Evolutionary conservation across 2,113 vertebrate genomes (phyloP).

Genomic region (Pomatostomus ruficeps): DNA sequence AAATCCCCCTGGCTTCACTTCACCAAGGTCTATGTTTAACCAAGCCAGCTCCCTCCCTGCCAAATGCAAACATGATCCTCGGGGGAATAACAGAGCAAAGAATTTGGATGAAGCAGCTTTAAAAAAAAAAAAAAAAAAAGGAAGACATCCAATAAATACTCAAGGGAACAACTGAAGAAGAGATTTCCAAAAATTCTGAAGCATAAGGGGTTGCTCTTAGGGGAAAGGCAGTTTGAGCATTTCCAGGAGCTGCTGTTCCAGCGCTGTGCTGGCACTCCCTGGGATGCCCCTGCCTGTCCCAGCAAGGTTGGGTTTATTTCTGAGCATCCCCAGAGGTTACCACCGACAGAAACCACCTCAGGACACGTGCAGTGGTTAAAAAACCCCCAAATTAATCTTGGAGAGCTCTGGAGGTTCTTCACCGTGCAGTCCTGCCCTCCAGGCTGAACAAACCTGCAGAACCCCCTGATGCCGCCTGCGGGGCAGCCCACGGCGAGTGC

Average conservation of each 20-base stretch:
- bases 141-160: constrained; percentile 1
- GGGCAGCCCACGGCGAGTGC: accelerated
- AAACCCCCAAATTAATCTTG: neutral
- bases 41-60: neutral
- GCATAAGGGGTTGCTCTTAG: neutral
- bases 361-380: neutral
- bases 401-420: neutral
- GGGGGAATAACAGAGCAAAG: neutral
- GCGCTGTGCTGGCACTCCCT: neutral
- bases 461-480: accelerated
- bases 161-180: neutral
- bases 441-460: neutral
- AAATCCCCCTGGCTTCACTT: neutral
- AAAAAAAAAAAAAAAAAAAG: neutral
- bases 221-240: neutral
- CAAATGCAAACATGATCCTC: constrained; percentile 31
- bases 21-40: neutral
- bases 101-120: neutral
- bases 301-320: neutral
- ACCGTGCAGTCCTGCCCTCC: accelerated
- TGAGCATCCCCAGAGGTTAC: neutral
- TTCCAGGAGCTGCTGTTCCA: neutral
- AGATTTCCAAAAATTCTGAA: neutral
- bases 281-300: neutral
- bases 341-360: neutral